Evolutionary conservation across 1,140 invertebrate species (phyloP), one percentile per base, ranked within the genome.

Genomic region (Chelonus insularis): DNA sequence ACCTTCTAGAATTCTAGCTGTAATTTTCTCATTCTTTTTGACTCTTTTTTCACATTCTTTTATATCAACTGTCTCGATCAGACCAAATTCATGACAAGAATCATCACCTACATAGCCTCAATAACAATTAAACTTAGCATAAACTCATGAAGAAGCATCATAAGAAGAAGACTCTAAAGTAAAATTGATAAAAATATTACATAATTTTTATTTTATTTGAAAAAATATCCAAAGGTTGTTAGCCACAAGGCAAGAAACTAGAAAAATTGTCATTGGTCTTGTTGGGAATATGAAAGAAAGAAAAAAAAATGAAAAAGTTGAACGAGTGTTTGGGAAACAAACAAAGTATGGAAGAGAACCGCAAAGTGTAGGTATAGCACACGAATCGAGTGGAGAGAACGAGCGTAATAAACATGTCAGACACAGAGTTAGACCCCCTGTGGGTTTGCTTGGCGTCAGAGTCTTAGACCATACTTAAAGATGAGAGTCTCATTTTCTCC

Each of bases 401-500:
- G 72, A 74, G 74, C 54, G 71, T 72, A 70, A 76, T 76, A 76
- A 76, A 76, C 72, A 76, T 76, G 73, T 71, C 74, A 75, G 62
- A 29, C 25, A 29, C 39, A 34, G 62, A 60, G 60, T 60, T 66
- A 68, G 70, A 66, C 71, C 69, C 69, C 70, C 70, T 71, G 73
- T 63, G 66, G 68, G 59, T 64, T 66, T 60, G 63, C 61, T 57
- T 59, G 67, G 65, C 63, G 68, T 70, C 64, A 60, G 43, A 14
- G 52, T 54, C 67, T 68, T 65, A 68, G 67, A 76, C 66, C 68
- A 67, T 74, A 16, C 20, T 67, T 68, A 69, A 23, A 55, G n/a
- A 54, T 55, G 58, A 45, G 58, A 62, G 7, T 25, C 43, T 20
- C 51, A 54, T 62, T 57, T 43, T 29, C 21, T 32, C 57, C 63